phyloP scores from a whole-genome alignment of 2,888 invertebrate genomes.

The Lasioglossum lativentre region DNA sequence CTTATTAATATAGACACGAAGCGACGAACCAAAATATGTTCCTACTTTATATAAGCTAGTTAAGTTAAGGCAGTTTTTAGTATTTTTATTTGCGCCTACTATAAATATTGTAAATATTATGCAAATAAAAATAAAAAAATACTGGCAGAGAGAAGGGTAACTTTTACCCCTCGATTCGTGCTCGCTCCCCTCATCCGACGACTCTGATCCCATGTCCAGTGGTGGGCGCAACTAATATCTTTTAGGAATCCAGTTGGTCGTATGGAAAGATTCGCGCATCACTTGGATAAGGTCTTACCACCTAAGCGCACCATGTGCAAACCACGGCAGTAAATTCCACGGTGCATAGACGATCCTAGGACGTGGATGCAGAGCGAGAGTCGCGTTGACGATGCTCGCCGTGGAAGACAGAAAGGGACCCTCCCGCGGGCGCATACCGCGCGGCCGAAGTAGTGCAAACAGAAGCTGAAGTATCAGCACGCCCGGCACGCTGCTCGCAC shows the following conservation, averaged over 20 bases:
- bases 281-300: background rate
- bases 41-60: no score
- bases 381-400: background rate
- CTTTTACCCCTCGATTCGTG: no score
- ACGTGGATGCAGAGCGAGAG: background rate
- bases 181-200: no score
- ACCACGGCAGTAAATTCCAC: background rate
- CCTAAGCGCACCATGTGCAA: background rate
- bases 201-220: no score
- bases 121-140: no score
- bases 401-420: slow-evolving; percentile 35
- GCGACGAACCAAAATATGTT: no score
- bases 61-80: no score
- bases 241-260: background rate
- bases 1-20: no score
- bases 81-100: no score
- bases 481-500: slow-evolving; percentile 74
- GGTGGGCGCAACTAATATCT: no score
- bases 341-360: background rate
- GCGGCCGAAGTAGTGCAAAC: slow-evolving; percentile 74
- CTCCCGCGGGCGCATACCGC: slow-evolving; percentile 64
- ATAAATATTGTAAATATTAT: no score
- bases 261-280: background rate
- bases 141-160: no score
- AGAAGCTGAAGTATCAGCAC: slow-evolving; percentile 76